A percentile compares a stretch with the other conserved stretches of the same genome.
Evolutionary conservation across 2,797 vertebrate genomes (phyloP).

Genomic region (Acipenser ruthenus): DNA sequence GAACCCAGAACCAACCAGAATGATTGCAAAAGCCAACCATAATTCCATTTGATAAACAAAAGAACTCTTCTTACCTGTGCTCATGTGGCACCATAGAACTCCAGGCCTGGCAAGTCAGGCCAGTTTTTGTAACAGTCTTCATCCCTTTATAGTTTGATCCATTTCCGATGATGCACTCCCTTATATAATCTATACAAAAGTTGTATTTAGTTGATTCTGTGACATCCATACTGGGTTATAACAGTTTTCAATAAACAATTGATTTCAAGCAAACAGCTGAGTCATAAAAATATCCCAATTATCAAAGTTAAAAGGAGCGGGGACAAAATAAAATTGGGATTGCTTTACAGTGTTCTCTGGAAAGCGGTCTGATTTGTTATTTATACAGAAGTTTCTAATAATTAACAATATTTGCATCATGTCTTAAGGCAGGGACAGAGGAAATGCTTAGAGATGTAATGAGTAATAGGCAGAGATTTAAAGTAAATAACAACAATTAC

Average conservation of each 20-base stretch:
- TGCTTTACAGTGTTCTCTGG: no score
- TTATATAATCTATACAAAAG: slow-evolving; percentile 75
- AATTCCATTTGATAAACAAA: background rate
- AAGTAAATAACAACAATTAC: slow-evolving; percentile 58
- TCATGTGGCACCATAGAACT: slow-evolving; percentile 88
- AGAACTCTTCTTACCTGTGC: slow-evolving; percentile 78
- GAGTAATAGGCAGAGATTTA: slow-evolving; percentile 13
- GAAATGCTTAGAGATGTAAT: slow-evolving; percentile 1
- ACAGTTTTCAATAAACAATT: no score
- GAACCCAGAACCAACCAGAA: no score
- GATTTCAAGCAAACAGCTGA: no score
- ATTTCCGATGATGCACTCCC: slow-evolving; percentile 87
- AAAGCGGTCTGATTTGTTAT: no score
- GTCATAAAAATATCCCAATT: no score
- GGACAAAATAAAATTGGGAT: no score
- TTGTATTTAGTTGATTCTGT: background rate
- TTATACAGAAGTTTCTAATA: no score
- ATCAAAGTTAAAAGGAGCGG: no score
- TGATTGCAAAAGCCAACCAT: background rate
- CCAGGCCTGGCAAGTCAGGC: slow-evolving; percentile 87
- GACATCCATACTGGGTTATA: no score
- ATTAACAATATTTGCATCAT: no score
- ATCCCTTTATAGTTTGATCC: slow-evolving; percentile 85
- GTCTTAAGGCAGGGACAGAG: background rate
- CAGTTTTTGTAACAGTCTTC: slow-evolving; percentile 76